phyloP scores from a whole-genome alignment of 2,113 vertebrate species.

The Psilopogon haemacephalus region DNA sequence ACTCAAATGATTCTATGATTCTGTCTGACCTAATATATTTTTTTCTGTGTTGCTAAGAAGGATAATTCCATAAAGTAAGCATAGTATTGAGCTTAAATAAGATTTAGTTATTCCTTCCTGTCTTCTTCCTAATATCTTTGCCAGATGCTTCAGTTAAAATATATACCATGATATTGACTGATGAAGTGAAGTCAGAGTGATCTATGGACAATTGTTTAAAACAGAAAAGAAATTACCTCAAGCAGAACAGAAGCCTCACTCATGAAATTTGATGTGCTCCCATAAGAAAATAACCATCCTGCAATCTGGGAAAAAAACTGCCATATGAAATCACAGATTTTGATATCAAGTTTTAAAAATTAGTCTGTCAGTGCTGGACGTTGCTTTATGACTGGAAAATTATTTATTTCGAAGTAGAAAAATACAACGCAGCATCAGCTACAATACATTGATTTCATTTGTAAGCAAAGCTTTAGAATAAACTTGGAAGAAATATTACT shows the following conservation, averaged over 20 bases:
- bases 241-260: not conserved
- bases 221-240: not conserved
- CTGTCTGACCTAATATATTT: not conserved
- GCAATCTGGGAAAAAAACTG: not conserved
- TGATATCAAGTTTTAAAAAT: not conserved
- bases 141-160: not conserved
- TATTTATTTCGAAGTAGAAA: not conserved
- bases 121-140: not conserved
- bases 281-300: not conserved
- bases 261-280: not conserved
- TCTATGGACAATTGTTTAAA: not conserved
- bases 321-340: not conserved
- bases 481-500: not conserved
- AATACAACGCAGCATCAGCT: not conserved
- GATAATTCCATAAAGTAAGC: not conserved
- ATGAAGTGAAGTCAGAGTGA: not conserved
- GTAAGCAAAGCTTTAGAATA: not conserved
- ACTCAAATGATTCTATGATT: too few species aligned
- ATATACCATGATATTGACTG: not conserved
- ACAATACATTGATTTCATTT: not conserved
- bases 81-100: not conserved
- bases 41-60: not conserved
- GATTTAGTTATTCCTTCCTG: not conserved
- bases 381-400: not conserved
- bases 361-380: not conserved